Evolutionary conservation across 2,113 vertebrate genomes (phyloP).

Genomic region (Esox niger): DNA sequence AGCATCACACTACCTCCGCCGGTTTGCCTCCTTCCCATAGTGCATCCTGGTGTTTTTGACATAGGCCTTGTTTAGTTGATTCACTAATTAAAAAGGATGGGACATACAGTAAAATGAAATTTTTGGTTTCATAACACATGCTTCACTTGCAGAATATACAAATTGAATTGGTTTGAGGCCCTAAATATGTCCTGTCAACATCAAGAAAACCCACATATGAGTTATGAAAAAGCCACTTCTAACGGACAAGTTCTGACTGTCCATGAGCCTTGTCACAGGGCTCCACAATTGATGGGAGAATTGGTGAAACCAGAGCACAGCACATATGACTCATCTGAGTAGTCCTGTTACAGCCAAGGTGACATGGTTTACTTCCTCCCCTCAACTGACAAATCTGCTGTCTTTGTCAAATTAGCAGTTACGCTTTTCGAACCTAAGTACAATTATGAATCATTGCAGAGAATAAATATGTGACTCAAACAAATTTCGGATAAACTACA

Average conservation of each 20-base stretch:
- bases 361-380: constrained; percentile 36
- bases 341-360: constrained; percentile 23
- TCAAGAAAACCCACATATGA: not conserved
- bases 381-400: constrained; percentile 49
- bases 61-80: too few relatives aligned
- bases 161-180: too few relatives aligned
- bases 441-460: constrained; percentile 46
- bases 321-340: constrained; percentile 58
- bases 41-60: too few relatives aligned
- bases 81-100: too few relatives aligned
- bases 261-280: constrained; percentile 2
- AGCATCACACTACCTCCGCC: too few relatives aligned
- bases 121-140: too few relatives aligned
- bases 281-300: not conserved
- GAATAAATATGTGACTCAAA: not conserved
- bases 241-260: constrained; percentile 9
- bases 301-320: constrained; percentile 15
- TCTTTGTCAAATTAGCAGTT: not conserved
- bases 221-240: constrained; percentile 2
- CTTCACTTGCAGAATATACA: too few relatives aligned
- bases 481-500: constrained; percentile 16
- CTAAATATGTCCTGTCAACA: not conserved
- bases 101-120: too few relatives aligned
- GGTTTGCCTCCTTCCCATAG: too few relatives aligned
- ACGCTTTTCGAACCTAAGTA: not conserved